Percentiles rank a stretch among this genome's conserved stretches.
Conservation (phyloP, 2,113 vertebrate genomes). For the Ammodytes dubius region DNA sequence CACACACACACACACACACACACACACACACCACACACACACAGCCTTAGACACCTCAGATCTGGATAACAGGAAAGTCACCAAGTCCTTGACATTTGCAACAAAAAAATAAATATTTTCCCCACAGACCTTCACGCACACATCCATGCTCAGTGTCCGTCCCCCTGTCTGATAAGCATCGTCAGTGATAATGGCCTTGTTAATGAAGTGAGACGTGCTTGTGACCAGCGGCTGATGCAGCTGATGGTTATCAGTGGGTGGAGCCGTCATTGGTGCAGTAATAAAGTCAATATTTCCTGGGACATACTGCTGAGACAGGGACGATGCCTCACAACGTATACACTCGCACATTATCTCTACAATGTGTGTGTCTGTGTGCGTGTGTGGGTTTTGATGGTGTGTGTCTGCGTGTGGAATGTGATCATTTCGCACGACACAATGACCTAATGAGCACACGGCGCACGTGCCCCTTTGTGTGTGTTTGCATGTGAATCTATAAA, state of each 20-base stretch:
- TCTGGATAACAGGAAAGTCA: constrained; percentile 55
- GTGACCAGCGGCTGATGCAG: constrained; percentile 67
- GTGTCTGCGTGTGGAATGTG: constrained; percentile 10
- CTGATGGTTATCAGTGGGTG: constrained; percentile 75
- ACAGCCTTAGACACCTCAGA: constrained; percentile 5
- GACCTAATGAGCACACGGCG: constrained; percentile 16
- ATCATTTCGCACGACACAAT: constrained; percentile 27
- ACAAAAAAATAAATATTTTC: constrained; percentile 62
- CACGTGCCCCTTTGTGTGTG: background rate
- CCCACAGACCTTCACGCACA: constrained; percentile 32
- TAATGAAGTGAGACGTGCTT: constrained; percentile 78
- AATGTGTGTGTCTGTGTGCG: constrained; percentile 27
- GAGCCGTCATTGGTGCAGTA: constrained; percentile 68
- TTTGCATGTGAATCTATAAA: constrained; percentile 46
- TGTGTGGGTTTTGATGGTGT: constrained; percentile 1
- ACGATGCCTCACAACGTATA: constrained; percentile 14
- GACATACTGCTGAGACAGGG: constrained; percentile 42
- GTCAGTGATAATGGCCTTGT: constrained; percentile 73
- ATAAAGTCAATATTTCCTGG: constrained; percentile 75
- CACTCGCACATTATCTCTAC: constrained; percentile 8
- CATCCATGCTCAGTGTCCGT: constrained; percentile 53
- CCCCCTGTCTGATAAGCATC: constrained; percentile 66
- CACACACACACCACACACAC: constrained; percentile 9
- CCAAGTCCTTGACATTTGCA: constrained; percentile 67
- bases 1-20: background rate